Evolutionary conservation across 1,140 invertebrate genomes (phyloP).

Genomic region (Scaptodrosophila lebanonensis): DNA sequence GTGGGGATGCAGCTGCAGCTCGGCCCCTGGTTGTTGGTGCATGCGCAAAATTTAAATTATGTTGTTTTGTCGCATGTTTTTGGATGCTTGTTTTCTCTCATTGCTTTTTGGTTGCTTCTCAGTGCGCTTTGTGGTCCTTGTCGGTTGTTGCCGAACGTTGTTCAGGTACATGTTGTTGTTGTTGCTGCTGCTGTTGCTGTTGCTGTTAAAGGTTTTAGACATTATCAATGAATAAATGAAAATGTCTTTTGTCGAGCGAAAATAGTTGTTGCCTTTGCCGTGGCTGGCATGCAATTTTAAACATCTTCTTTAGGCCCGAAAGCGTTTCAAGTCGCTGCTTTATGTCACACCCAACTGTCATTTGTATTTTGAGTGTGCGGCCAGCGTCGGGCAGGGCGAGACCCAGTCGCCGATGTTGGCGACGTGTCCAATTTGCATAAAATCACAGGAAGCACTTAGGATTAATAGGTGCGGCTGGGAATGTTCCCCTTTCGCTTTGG

Average conservation of each 20-base stretch:
- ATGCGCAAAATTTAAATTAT: slow-evolving; percentile 76
- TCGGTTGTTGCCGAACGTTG: slow-evolving; percentile 1
- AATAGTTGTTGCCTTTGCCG: slow-evolving; percentile 38
- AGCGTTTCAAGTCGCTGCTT: slow-evolving; percentile 55
- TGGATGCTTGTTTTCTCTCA: slow-evolving; percentile 28
- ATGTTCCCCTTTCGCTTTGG: slow-evolving; percentile 21
- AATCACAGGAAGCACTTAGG: slow-evolving; percentile 75
- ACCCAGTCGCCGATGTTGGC: slow-evolving; percentile 15
- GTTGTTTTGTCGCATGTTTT: slow-evolving; percentile 77
- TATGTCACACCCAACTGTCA: slow-evolving; percentile 73
- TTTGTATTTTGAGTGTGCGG: slow-evolving; percentile 65
- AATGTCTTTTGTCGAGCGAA: slow-evolving; percentile 60
- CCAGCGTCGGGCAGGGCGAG: not conserved
- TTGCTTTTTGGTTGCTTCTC: slow-evolving; percentile 29
- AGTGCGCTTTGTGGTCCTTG: slow-evolving; percentile 43
- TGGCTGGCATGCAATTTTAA: slow-evolving; percentile 55
- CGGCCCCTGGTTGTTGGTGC: slow-evolving; percentile 47
- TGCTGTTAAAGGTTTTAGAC: slow-evolving; percentile 24
- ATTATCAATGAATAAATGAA: slow-evolving; percentile 76
- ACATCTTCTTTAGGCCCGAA: slow-evolving; percentile 52
- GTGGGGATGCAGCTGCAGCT: slow-evolving; percentile 2
- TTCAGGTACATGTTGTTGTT: no score
- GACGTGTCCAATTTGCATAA: slow-evolving; percentile 65
- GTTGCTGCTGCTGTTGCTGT: slow-evolving; percentile 11
- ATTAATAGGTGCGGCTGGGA: slow-evolving; percentile 51